These are phyloP conservation scores for Drosophila helvetica DNA, from an alignment of 2,888 invertebrate genomes.

Conservation along the genomic window DNA sequence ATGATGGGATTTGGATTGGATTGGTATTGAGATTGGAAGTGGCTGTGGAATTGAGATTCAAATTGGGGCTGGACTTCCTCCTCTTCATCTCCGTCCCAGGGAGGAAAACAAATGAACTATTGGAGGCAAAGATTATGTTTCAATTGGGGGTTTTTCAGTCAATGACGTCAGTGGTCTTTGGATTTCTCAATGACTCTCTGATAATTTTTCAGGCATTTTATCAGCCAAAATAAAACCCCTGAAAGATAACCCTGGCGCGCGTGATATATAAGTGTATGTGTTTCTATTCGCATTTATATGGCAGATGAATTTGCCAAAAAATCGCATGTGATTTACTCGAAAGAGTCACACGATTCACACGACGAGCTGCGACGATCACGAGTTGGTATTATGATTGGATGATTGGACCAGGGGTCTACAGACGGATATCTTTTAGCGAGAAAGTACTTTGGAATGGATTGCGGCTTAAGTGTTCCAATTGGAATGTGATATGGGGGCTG, in stretches of 20 bases:
- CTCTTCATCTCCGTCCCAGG: neutral
- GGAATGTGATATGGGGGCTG: neutral
- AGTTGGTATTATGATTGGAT: conserved; percentile 14
- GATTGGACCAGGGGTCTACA: neutral
- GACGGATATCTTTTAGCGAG: neutral
- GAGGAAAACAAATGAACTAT: conserved; percentile 8
- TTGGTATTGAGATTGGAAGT: conserved; percentile 3
- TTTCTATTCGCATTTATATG: conserved; percentile 22
- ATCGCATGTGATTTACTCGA: conserved; percentile 16
- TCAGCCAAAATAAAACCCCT: conserved; percentile 55
- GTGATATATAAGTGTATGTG: neutral
- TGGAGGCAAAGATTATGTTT: neutral
- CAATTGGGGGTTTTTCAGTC: conserved; percentile 12
- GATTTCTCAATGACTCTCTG: conserved; percentile 25
- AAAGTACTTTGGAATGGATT: conserved; percentile 10
- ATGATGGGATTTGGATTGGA: neutral
- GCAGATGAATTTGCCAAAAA: conserved; percentile 20
- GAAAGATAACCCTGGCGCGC: conserved; percentile 42
- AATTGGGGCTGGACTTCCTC: neutral
- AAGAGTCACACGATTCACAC: conserved; percentile 25
- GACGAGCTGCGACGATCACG: conserved; percentile 18
- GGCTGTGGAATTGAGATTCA: neutral
- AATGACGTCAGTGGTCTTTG: conserved; percentile 32
- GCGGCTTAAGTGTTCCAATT: neutral
- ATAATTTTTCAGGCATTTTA: conserved; percentile 71